A percentile compares a stretch with the other conserved stretches of the same genome.
Conservation (phyloP, 2,888 invertebrate genomes). For the Habroteleia sp. region DNA sequence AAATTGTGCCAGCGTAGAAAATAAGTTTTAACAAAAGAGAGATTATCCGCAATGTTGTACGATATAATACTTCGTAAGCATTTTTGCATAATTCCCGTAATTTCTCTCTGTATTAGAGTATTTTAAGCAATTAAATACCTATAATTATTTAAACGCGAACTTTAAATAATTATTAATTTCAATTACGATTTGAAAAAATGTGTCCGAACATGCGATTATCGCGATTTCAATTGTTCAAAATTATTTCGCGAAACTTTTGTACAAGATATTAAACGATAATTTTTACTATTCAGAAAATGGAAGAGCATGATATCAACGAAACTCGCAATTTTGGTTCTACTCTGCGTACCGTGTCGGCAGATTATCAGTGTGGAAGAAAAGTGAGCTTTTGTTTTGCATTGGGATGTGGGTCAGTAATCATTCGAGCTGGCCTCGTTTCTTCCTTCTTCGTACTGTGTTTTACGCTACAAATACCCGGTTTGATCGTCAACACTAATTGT, state of each 20-base stretch:
- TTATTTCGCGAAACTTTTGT: slow-evolving; percentile 12
- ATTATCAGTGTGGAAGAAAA: slow-evolving; percentile 51
- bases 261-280: slow-evolving; percentile 28
- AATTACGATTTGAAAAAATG: background rate
- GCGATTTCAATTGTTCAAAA: background rate
- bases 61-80: no score
- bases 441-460: slow-evolving; percentile 25
- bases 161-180: no score
- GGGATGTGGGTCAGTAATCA: slow-evolving; percentile 62
- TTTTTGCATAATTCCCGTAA: no score
- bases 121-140: no score
- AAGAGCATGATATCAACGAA: slow-evolving; percentile 32
- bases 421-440: slow-evolving; percentile 45
- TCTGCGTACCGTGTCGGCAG: slow-evolving; percentile 20
- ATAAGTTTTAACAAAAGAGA: no score
- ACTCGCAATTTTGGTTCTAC: slow-evolving; percentile 42
- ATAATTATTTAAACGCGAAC: no score
- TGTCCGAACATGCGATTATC: background rate
- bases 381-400: slow-evolving; percentile 55
- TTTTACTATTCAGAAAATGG: slow-evolving; percentile 35
- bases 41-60: no score
- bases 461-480: slow-evolving; percentile 5
- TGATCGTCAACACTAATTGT: no score
- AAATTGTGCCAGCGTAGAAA: no score
- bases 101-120: no score